A percentile compares a stretch with the other conserved stretches of the same genome.
phyloP scores from a whole-genome alignment of 2,113 vertebrate species.

The Arenaria interpres region DNA sequence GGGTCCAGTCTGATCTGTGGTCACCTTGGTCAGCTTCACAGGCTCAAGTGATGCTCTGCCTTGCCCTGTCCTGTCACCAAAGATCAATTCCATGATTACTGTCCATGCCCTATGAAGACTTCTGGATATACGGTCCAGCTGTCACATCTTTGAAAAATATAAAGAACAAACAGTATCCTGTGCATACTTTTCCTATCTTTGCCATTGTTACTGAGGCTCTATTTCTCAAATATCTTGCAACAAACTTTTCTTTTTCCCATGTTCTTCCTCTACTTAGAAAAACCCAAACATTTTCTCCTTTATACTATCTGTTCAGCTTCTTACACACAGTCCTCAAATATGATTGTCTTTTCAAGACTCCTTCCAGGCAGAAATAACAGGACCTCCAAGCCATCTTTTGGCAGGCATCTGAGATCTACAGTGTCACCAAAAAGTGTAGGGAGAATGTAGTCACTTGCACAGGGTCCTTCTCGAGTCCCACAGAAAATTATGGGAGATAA shows the following conservation, averaged over 20 bases:
- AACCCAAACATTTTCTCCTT: not conserved
- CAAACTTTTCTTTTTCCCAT: not conserved
- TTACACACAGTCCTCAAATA: not conserved
- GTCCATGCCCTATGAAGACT: not conserved
- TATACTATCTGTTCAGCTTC: not conserved
- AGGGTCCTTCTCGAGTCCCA: not conserved
- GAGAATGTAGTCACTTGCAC: not conserved
- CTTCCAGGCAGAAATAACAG: not conserved
- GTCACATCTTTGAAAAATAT: not conserved
- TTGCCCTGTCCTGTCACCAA: not conserved
- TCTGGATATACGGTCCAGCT: not conserved
- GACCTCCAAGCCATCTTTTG: not conserved
- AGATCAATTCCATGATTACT: not conserved
- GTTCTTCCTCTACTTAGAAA: not conserved
- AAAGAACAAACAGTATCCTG: not conserved
- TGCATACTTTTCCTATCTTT: not conserved
- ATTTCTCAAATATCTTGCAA: not conserved
- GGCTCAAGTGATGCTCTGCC: not conserved
- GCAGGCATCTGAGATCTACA: not conserved
- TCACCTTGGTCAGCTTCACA: not conserved
- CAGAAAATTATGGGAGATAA: not conserved
- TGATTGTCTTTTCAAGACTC: not conserved
- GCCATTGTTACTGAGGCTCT: not conserved
- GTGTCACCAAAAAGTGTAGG: not conserved
- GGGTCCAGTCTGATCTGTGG: not conserved